Base-by-base conservation (phyloP, 1,140 invertebrate species). In the Armadillidium nasatum region DNA sequence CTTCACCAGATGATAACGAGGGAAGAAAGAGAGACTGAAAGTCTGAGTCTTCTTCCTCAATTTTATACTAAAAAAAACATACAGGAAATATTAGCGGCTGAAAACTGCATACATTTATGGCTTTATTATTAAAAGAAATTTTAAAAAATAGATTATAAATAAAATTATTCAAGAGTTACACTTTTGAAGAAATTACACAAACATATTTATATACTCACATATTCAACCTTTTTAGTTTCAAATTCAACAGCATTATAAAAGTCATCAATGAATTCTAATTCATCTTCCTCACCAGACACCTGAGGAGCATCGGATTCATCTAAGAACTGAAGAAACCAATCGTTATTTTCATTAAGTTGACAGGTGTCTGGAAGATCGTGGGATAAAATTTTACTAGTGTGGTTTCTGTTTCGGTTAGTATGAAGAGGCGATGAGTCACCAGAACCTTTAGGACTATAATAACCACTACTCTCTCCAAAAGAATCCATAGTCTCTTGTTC, bases 381-480 rank as follows among this genome's bases (percentile, higher is more conserved):
- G 33, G 66, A 45, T 33, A 50, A 44, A 43, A 33, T 74, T 67
- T 21, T 67, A 69, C 21, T 72, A 44, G 7, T 71, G 74, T 21
- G 77, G 73, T 10, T 74, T 74, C 21, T 78, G 50, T 22, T 73
- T 19, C 50, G 11, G 50, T 60, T 67, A 45, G 71, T 78, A 33
- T 78, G 72, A 33, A 73, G 71, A 45, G 84, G 85, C 0, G 85
- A 85, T 6, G 83, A 84, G 71, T 86, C 84, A 2, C 82, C 79
- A 0, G 85, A 85, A 69, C 84, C 86, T 80, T 89, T 90, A 79
- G 89, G 88, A 82, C 92, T 94, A 82, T 94, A 92, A 81, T 94
- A 94, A 44, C 92, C 92, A 83, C 92, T 93, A 79, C 91, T 93
- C 78, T 93, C 91, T 4, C 91, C 91, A 19, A 91, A 86, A 0